Conservation (phyloP, 2,888 invertebrate species). For the Nemoura dubitans region DNA sequence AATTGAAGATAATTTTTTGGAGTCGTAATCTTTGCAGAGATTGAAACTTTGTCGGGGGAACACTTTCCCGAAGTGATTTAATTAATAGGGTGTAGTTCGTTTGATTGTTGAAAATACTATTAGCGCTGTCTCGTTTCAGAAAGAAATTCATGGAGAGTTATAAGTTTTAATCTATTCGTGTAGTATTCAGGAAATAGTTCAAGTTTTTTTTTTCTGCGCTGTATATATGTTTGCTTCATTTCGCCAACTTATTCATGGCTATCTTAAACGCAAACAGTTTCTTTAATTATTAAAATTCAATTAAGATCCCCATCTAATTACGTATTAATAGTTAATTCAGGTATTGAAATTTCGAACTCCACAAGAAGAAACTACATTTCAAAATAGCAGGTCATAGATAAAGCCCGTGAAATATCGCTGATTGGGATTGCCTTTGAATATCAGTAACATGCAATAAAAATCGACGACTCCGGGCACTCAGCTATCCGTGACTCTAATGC, state of each 20-base stretch:
- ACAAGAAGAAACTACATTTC: neutral
- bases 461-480: no score
- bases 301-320: neutral
- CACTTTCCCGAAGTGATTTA: neutral
- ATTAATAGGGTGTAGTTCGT: neutral
- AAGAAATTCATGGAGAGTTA: neutral
- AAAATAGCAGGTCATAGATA: neutral
- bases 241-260: neutral
- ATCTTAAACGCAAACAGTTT: neutral
- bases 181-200: neutral
- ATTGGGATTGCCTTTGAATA: neutral
- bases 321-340: neutral
- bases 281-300: constrained; percentile 7
- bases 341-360: neutral
- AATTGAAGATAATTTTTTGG: neutral
- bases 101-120: neutral
- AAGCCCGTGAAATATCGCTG: neutral
- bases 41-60: neutral
- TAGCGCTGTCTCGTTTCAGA: neutral
- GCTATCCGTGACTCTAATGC: no score
- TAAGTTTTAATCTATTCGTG: neutral
- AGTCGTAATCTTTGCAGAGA: neutral
- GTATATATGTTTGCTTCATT: neutral
- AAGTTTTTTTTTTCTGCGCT: neutral
- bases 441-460: no score